Evolutionary conservation across 2,113 vertebrate species (phyloP).

Genomic region (Chloebia gouldiae): DNA sequence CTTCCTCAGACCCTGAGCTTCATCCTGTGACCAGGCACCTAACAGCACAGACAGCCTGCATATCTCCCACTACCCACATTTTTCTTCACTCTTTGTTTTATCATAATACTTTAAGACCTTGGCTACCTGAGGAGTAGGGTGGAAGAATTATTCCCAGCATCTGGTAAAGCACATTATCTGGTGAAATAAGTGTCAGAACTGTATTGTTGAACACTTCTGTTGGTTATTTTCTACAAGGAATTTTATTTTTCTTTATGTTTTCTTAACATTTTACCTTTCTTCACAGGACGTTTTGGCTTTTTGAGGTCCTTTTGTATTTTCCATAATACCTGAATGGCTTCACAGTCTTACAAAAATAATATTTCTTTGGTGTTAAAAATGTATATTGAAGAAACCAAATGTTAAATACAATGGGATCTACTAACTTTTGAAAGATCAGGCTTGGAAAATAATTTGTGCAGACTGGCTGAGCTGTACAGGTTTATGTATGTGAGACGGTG

Average conservation of each 20-base stretch:
- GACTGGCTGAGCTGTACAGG: background rate
- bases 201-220: background rate
- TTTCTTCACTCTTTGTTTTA: background rate
- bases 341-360: background rate
- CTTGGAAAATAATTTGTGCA: background rate
- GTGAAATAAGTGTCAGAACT: background rate
- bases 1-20: background rate
- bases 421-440: background rate
- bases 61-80: background rate
- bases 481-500: background rate
- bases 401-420: background rate
- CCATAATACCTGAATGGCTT: background rate
- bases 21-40: background rate
- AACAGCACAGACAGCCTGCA: background rate
- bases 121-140: background rate
- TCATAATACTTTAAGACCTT: background rate
- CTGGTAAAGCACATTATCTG: background rate
- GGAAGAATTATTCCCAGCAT: background rate
- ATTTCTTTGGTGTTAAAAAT: background rate
- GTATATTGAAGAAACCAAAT: background rate
- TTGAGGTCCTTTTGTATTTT: background rate
- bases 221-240: background rate
- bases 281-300: background rate
- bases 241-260: background rate
- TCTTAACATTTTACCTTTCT: background rate